Base-by-base conservation (phyloP, 2,113 vertebrate genomes). In the Gallinago media region DNA sequence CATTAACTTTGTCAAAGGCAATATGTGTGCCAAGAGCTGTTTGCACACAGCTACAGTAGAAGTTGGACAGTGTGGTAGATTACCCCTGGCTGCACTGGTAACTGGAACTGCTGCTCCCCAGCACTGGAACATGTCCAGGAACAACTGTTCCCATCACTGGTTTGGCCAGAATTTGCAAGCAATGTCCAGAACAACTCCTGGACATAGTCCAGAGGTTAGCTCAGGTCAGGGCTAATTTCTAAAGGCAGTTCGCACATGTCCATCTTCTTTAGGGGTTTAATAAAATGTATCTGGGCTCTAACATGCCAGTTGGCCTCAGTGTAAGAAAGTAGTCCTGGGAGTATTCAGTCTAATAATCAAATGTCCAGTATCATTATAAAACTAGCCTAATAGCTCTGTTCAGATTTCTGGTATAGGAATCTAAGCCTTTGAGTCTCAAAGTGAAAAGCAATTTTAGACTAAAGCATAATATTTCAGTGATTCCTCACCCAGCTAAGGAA, bases 1-100 rank as follows among this genome's bases (percentile, higher is more conserved):
- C 8, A 94, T 95, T 95, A 95, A 94, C 85, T 94, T 62, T 63
- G 67, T 50, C 50, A 80, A 71, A 94, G 34, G 52, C 25, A 32
- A 12, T 16, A 55, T 12, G 12, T 86, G 34, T 89, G 47, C 88
- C 76, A 86, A 77, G 47, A 86, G 25, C 55, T 86, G 46, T 86
- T 91, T 92, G 47, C 23, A 34, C 46, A 49, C 32, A 71, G 81
- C 70, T 78, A 22, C 8, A 12, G 8, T 25, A 79, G 20, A 75
- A 82, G 36, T 26, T 76, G 88, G 47, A 56, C 34, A 84, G 32
- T 38, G 58, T 9, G 9, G 13, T 55, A 26, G 46, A 55, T 76
- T 1, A 4, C 46, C 29, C 22, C 26, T 81, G 36, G 27, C 32
- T 55, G 31, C 52, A 12, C 38, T 78, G 49, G 66, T 77, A 65